A percentile compares a stretch with the other conserved stretches of the same genome.
Conservation (phyloP, 1,140 invertebrate species). For the Aphaenogaster ashmeadi region DNA sequence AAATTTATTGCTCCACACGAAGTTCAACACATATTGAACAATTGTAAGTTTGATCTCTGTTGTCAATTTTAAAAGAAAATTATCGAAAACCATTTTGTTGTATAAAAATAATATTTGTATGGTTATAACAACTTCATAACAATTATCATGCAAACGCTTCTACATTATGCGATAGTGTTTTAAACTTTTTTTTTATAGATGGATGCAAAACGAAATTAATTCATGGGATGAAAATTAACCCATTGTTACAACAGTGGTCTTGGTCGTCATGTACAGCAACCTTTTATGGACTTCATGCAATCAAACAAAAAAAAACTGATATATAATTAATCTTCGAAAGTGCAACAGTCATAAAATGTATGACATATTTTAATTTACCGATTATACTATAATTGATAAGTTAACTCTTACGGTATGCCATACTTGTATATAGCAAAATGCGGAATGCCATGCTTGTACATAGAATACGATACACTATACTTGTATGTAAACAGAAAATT, state of each 20-base stretch:
- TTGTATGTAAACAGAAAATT: too few species aligned
- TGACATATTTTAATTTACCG: background rate
- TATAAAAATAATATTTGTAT: background rate
- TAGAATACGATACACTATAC: too few species aligned
- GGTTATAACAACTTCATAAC: background rate
- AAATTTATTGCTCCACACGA: constrained; percentile 95
- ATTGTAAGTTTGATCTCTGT: constrained; percentile 88
- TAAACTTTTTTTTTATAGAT: constrained; percentile 74
- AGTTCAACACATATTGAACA: constrained; percentile 90
- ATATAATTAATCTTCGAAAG: background rate
- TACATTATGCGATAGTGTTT: background rate
- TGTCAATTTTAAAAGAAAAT: background rate
- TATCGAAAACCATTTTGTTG: background rate
- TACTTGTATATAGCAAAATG: too few species aligned
- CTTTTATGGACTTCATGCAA: constrained; percentile 93
- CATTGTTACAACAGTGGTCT: constrained; percentile 90
- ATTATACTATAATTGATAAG: background rate
- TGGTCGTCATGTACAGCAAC: constrained; percentile 90
- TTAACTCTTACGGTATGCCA: too few species aligned
- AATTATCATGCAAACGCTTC: background rate
- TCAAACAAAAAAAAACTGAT: constrained; percentile 85
- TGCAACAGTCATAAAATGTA: background rate
- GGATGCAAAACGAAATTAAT: constrained; percentile 89
- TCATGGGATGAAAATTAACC: constrained; percentile 93
- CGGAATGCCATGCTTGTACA: too few species aligned